Conservation (phyloP, 2,113 vertebrate species). For the Microcebus murinus region DNA sequence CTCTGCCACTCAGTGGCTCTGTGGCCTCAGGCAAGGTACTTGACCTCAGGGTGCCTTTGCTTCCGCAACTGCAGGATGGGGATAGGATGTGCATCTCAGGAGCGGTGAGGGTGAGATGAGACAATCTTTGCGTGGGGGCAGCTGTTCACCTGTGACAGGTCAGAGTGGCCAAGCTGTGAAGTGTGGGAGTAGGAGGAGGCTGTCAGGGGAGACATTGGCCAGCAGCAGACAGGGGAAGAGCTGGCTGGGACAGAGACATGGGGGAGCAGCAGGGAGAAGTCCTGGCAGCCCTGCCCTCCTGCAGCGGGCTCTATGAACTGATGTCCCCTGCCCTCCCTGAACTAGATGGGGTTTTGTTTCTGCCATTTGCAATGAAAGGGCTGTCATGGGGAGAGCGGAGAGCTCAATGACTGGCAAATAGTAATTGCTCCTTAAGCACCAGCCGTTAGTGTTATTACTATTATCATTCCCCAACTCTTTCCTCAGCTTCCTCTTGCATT, state of each 20-base stretch:
- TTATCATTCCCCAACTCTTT: background rate
- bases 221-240: background rate
- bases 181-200: no score
- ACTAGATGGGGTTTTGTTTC: background rate
- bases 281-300: no score
- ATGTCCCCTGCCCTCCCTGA: background rate
- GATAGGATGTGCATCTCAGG: rapidly evolving
- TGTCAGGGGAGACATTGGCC: no score
- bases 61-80: background rate
- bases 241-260: background rate
- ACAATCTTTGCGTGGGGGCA: background rate
- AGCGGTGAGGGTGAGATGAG: background rate
- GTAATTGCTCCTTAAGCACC: background rate
- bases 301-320: background rate
- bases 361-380: background rate
- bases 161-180: background rate
- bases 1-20: background rate
- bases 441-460: background rate
- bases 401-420: background rate
- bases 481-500: background rate
- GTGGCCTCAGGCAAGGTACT: background rate
- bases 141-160: background rate
- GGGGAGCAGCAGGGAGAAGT: background rate
- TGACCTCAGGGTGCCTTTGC: background rate
- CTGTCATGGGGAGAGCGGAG: rapidly evolving